Conservation (phyloP, 2,888 invertebrate genomes). For the Nowickia ferox region DNA sequence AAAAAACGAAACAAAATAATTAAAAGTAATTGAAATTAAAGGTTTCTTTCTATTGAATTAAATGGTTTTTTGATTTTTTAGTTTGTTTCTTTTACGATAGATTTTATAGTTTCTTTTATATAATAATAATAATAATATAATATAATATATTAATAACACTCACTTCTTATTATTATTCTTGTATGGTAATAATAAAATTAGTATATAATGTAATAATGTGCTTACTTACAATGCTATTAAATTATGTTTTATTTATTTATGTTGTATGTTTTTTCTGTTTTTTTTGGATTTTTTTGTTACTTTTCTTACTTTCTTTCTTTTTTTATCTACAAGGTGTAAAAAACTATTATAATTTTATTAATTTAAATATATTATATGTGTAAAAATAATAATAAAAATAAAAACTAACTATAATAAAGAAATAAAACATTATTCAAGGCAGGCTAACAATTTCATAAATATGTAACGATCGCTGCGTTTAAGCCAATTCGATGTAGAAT, state of each 20-base stretch:
- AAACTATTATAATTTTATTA: slow-evolving; percentile 66
- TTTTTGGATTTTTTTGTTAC: slow-evolving; percentile 42
- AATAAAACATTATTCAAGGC: slow-evolving; percentile 54
- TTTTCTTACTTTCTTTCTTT: slow-evolving; percentile 43
- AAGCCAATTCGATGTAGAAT: too few species aligned
- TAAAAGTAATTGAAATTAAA: slow-evolving; percentile 36
- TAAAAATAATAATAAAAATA: slow-evolving; percentile 57
- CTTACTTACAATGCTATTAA: slow-evolving; percentile 71
- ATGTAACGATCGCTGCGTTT: too few species aligned
- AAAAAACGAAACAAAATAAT: slow-evolving; percentile 17
- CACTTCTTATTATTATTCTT: slow-evolving; percentile 66
- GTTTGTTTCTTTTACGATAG: slow-evolving; percentile 55
- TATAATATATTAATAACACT: slow-evolving; percentile 69
- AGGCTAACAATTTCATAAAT: not conserved
- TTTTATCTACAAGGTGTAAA: slow-evolving; percentile 73
- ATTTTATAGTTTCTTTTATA: slow-evolving; percentile 60
- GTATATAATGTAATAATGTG: slow-evolving; percentile 70
- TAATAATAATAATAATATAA: slow-evolving; percentile 55
- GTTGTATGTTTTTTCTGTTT: slow-evolving; percentile 44
- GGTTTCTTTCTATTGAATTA: slow-evolving; percentile 63
- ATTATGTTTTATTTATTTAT: slow-evolving; percentile 57
- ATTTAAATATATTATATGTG: slow-evolving; percentile 52
- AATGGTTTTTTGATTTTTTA: slow-evolving; percentile 51
- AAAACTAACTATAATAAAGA: slow-evolving; percentile 61
- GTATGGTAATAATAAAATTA: slow-evolving; percentile 68